Conservation (phyloP, 53 echinoderm and acorn worm species). For the Astropecten irregularis region DNA sequence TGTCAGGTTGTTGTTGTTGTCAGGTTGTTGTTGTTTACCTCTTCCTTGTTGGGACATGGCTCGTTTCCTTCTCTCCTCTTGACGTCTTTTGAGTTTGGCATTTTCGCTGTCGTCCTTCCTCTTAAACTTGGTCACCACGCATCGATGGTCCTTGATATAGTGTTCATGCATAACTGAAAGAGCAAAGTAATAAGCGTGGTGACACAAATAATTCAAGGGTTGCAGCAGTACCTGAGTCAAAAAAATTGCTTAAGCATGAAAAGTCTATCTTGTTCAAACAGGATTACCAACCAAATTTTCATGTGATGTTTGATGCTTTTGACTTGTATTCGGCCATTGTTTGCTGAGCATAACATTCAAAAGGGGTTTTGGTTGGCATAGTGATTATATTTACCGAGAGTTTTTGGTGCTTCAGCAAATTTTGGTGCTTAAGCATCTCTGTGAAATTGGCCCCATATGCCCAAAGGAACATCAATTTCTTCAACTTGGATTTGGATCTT, state of each 20-base stretch:
- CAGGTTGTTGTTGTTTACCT: not conserved
- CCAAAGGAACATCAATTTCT: not conserved
- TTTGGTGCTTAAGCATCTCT: no score
- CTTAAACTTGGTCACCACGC: conserved; percentile 16
- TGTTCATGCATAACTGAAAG: conserved; percentile 20
- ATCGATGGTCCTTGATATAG: conserved; percentile 10
- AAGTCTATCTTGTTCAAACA: no score
- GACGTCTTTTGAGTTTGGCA: not conserved
- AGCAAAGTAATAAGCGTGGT: not conserved
- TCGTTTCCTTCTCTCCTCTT: not conserved
- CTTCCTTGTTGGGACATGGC: conserved; percentile 1
- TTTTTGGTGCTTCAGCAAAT: no score
- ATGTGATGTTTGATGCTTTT: not conserved
- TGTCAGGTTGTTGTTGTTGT: no score
- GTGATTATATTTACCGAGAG: no score
- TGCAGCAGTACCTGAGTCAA: not conserved
- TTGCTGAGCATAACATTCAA: no score
- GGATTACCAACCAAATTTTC: no score
- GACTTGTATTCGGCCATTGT: no score
- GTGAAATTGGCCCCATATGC: no score
- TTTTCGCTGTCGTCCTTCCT: conserved; percentile 5
- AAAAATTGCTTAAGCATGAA: no score
- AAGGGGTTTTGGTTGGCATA: no score
- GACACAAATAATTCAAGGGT: not conserved
- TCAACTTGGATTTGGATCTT: no score